Conservation (phyloP, 2,113 vertebrate genomes). For the Bucco capensis region DNA sequence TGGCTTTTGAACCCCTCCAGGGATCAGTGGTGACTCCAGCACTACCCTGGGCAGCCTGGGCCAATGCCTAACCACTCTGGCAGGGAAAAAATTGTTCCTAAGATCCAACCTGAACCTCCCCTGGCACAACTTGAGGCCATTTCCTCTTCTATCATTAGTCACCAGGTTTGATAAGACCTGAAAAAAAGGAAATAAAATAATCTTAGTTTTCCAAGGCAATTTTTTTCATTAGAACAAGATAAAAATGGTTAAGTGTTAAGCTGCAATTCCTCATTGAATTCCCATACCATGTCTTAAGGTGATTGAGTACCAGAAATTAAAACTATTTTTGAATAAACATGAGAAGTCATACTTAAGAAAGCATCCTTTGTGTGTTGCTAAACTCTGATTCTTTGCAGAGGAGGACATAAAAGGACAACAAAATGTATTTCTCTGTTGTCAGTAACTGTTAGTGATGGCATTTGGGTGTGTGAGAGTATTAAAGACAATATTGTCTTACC, state of each 20-base stretch:
- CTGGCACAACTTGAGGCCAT: too few species aligned
- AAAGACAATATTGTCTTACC: not conserved
- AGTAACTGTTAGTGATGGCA: not conserved
- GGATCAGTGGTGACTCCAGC: too few species aligned
- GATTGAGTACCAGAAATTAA: not conserved
- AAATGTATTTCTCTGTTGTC: not conserved
- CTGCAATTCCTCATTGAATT: not conserved
- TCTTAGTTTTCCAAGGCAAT: not conserved
- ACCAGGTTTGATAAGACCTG: not conserved
- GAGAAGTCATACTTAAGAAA: not conserved
- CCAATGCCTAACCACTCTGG: too few species aligned
- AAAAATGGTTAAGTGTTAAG: not conserved
- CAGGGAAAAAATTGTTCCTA: too few species aligned
- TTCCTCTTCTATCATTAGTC: too few species aligned
- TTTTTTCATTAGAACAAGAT: not conserved
- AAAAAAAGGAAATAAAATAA: not conserved
- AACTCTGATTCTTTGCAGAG: not conserved
- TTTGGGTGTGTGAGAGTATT: not conserved
- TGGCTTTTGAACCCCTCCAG: too few species aligned
- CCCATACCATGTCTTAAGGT: not conserved
- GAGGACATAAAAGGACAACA: not conserved
- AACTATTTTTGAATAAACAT: not conserved
- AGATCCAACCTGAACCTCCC: too few species aligned
- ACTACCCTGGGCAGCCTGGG: too few species aligned
- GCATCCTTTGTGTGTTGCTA: not conserved